These are phyloP conservation scores for Tryphoninae sp. DNA, from an alignment of 2,888 invertebrate species.

Conservation along the genomic window DNA sequence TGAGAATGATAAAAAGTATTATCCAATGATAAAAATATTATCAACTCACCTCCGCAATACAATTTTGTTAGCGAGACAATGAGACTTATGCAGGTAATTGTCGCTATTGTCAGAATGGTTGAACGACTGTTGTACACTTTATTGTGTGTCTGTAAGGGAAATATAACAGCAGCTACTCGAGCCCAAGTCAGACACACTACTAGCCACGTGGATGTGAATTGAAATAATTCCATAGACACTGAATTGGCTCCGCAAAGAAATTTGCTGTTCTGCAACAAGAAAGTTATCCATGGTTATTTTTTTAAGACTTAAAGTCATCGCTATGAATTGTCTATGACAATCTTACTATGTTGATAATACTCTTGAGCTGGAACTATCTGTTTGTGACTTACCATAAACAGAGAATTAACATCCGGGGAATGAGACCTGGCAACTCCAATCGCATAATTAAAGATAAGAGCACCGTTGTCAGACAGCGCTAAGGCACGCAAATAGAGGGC, in stretches of 20 bases:
- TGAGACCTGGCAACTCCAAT: conserved; percentile 76
- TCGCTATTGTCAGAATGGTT: conserved; percentile 67
- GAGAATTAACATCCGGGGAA: conserved; percentile 71
- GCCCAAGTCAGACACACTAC: conserved; percentile 79
- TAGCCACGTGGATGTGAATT: conserved; percentile 79
- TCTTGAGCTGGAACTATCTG: background rate
- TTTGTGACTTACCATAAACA: conserved; percentile 75
- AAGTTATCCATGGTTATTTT: conserved; percentile 1
- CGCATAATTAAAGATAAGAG: conserved; percentile 77
- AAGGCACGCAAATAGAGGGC: conserved; percentile 77
- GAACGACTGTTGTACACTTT: conserved; percentile 67
- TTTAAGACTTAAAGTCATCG: background rate
- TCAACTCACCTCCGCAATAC: conserved; percentile 74
- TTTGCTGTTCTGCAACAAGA: conserved; percentile 69
- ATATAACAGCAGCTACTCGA: conserved; percentile 74
- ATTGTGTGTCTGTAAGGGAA: conserved; percentile 70
- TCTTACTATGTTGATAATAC: background rate
- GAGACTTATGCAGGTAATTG: conserved; percentile 69
- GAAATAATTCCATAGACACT: conserved; percentile 75
- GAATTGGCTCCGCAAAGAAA: conserved; percentile 74
- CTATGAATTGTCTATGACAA: background rate
- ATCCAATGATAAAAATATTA: background rate
- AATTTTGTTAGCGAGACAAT: conserved; percentile 76
- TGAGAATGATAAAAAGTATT: background rate
- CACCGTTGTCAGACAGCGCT: conserved; percentile 78